Evolutionary conservation across 2,113 vertebrate genomes (phyloP), one percentile per base, ranked within the genome.

Genomic region (Aegypius monachus): DNA sequence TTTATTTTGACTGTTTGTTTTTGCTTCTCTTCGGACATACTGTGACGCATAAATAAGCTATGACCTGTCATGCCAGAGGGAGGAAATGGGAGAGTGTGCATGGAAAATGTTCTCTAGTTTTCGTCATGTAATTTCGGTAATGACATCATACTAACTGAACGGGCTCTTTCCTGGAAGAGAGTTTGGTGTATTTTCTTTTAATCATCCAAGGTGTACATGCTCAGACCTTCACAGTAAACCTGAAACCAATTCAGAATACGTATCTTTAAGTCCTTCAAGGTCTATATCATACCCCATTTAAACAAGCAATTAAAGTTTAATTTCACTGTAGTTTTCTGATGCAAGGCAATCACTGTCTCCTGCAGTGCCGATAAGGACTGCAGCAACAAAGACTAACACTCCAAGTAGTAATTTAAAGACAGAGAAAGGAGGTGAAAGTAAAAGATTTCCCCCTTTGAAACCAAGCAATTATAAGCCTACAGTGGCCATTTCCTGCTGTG

Each of bases 221-320:
- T 82, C 34, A 81, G 65, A 56, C 43, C n/a, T 93, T 88, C 59
- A 61, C 73, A 79, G 79, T 81, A 88, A 94, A 75, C 63, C 82
- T 62, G 74, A 93, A 95, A 91, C 81, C 59, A 86, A 91, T 93
- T 95, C 22, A 18, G 77, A 80, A 87, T 81, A 52, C 0, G 1
- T 91, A 78, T 48, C 53, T 89, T 78, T 81, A 95, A 94, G 94
- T 92, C 93, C 52, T 95, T 96, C 94, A 93, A 92, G 88, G 87
- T 91, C 86, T 95, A 13, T 94, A 94, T 94, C 81, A 95, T 86
- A 95, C 21, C 32, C 73, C 10, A 5, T 88, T 95, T 88, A 95
- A 96, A 95, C 82, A 95, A 75, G 55, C 85, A 96, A 96, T 98
- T 97, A 97, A 97, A 73, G 92, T 95, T 96, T 97, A 96, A 95